Base-by-base conservation (phyloP, 2,888 invertebrate genomes). In the Ferrisia virgata region DNA sequence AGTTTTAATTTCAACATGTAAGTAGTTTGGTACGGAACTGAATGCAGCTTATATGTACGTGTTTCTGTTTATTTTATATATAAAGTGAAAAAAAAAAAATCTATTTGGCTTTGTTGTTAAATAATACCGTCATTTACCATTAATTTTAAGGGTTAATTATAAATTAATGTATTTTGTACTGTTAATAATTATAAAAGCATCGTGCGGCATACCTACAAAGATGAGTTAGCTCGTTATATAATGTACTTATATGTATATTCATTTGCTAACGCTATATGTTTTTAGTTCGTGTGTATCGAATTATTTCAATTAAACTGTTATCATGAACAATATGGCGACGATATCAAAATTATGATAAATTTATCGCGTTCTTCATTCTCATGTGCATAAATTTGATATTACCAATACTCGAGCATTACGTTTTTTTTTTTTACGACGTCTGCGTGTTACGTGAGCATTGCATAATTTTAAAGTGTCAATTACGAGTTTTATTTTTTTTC, bases 1-100 rank as follows among this genome's bases (percentile, higher is more conserved):
- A 72, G 36, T 69, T 40, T 39, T 82, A 69, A 69, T 82, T 82
- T 72, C 39, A 82, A 64, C 40, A 33, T 79, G 43, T 79, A n/a
- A n/a, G n/a, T n/a, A 43, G 79, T 13, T 28, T 25, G 40, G 22
- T 79, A 79, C 18, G 40, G 47, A 79, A 79, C 79, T 43, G 47
- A 47, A 64, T 22, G 22, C 58, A 64, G 58, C 58, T 64, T 64
- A 53, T 22, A 28, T 64, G 58, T 47, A 47, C 18, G 58, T 64
- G 58, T 64, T n/a, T n/a, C n/a, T n/a, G n/a, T n/a, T 64, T 64
- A 64, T 64, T 64, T 64, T 64, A 25, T 25, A 76, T 72, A 39
- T 13, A 76, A 72, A 28, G 33, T 3, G 15, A 28, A 72, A 72
- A 28, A 76, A 72, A 33, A 76, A 76, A 76, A 76, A 8, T 76